Evolutionary conservation across 2,888 invertebrate species (phyloP).

Genomic region (Hirtodrosophila alboralis): DNA sequence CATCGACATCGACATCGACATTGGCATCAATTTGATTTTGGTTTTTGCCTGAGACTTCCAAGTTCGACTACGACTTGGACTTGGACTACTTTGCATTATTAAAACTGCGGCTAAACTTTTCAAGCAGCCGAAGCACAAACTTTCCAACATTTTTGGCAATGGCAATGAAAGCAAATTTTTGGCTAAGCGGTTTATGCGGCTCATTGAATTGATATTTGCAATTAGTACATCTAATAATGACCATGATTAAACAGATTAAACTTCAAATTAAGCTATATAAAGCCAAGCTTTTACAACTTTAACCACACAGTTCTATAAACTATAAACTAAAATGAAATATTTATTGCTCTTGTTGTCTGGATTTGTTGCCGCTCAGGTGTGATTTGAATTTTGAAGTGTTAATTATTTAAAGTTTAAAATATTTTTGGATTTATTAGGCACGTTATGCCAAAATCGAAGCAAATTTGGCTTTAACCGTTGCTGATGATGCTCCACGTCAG

Average conservation of each 20-base stretch:
- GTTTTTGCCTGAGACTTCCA: constrained; percentile 25
- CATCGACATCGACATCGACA: constrained; percentile 57
- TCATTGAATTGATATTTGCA: constrained; percentile 68
- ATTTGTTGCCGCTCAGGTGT: constrained; percentile 35
- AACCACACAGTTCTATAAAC: background rate
- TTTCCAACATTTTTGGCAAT: constrained; percentile 33
- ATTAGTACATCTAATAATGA: constrained; percentile 49
- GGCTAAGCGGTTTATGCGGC: constrained; percentile 53
- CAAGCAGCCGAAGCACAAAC: constrained; percentile 36
- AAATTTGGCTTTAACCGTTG: constrained; percentile 57
- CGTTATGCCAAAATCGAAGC: constrained; percentile 63
- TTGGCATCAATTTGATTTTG: constrained; percentile 66
- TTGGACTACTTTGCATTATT: constrained; percentile 66
- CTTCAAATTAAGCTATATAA: constrained; percentile 14
- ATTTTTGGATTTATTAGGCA: constrained; percentile 30
- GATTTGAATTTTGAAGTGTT: background rate
- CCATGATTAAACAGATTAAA: constrained; percentile 24
- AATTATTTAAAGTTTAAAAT: background rate
- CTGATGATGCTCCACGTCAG: constrained; percentile 54
- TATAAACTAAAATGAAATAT: background rate
- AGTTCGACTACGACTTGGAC: too few species aligned
- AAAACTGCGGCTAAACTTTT: constrained; percentile 67
- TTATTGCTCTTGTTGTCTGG: background rate
- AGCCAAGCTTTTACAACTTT: background rate
- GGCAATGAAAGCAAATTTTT: constrained; percentile 40